phyloP scores from a whole-genome alignment of 92 coral and sea anemone species.

The Bergia puertoricense region DNA sequence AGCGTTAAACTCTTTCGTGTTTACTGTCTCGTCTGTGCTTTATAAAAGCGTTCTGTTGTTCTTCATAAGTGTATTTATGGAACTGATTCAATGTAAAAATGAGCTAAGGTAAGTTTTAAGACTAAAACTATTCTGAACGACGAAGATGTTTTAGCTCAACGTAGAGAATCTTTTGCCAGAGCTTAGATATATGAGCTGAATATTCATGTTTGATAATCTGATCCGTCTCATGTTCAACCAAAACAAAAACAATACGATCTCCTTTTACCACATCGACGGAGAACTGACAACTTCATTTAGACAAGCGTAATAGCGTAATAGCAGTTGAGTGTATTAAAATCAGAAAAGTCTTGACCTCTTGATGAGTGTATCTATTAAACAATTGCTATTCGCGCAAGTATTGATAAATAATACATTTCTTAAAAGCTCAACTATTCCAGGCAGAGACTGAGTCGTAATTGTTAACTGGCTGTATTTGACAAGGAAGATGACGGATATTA shows the following conservation, averaged over 20 bases:
- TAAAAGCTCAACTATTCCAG: neutral
- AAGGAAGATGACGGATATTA: neutral
- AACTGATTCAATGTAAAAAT: neutral
- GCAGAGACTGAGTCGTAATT: neutral
- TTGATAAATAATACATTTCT: neutral
- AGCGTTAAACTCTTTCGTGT: slow-evolving; percentile 1
- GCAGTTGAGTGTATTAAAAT: neutral
- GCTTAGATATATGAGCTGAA: neutral
- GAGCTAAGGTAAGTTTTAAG: neutral
- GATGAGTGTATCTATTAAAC: slow-evolving; percentile 10
- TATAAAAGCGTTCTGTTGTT: neutral
- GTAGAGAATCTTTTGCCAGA: neutral
- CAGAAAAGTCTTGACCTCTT: slow-evolving; percentile 1
- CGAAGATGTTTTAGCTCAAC: neutral
- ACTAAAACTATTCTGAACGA: neutral
- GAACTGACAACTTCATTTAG: neutral
- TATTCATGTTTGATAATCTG: neutral
- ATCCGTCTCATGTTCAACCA: neutral
- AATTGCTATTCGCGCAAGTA: neutral
- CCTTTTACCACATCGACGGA: neutral
- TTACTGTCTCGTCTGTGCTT: neutral
- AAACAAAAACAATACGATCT: neutral
- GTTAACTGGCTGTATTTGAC: neutral
- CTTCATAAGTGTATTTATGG: neutral
- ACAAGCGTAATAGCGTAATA: neutral